phyloP scores from a whole-genome alignment of 2,888 invertebrate genomes.

The Atrina japonica region DNA sequence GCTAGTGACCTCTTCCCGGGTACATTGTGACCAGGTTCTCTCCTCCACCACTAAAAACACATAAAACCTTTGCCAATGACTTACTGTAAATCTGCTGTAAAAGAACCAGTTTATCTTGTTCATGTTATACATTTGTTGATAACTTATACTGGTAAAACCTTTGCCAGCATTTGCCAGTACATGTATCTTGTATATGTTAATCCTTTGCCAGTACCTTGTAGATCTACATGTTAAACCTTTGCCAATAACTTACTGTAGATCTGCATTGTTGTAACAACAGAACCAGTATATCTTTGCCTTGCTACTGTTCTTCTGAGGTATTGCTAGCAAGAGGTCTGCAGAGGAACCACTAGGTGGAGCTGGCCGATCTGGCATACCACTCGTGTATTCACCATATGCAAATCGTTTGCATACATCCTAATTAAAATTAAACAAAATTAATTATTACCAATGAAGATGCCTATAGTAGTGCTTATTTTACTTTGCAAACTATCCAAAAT shows the following conservation, averaged over 20 bases:
- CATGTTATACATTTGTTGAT: not conserved
- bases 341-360: slow-evolving; percentile 86
- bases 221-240: slow-evolving; percentile 1
- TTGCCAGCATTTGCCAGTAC: no score
- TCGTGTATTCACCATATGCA: slow-evolving; percentile 90
- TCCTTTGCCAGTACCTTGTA: no score
- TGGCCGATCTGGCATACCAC: slow-evolving; percentile 88
- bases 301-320: slow-evolving; percentile 85
- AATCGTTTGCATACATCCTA: slow-evolving; percentile 84
- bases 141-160: no score
- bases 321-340: slow-evolving; percentile 88
- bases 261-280: slow-evolving; percentile 88
- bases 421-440: not conserved
- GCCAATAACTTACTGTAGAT: slow-evolving; percentile 86
- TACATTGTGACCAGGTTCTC: no score
- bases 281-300: slow-evolving; percentile 90
- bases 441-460: no score
- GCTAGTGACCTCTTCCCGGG: no score
- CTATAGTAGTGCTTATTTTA: no score
- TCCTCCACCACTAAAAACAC: no score
- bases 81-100: no score
- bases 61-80: no score
- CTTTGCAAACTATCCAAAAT: no score
- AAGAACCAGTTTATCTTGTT: not conserved
- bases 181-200: not conserved